Evolutionary conservation across 2,888 invertebrate genomes (phyloP).

Genomic region (Xestobium rufovillosum): DNA sequence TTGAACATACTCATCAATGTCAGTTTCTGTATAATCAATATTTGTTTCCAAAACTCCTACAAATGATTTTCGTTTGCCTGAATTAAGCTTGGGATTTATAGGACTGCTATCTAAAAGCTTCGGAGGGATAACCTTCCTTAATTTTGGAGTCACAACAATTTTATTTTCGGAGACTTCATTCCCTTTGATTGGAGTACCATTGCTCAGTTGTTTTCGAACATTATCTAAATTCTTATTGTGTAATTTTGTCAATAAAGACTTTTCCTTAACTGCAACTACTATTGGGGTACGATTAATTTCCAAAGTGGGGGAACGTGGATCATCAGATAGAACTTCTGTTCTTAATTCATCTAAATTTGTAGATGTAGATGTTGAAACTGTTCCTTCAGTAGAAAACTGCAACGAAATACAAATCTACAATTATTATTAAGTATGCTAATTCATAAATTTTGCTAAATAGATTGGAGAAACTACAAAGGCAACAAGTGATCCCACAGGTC

Average conservation of each 20-base stretch:
- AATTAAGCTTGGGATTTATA: conserved; percentile 32
- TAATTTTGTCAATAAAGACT: conserved; percentile 25
- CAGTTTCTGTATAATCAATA: conserved; percentile 52
- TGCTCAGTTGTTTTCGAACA: conserved; percentile 18
- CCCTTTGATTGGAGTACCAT: conserved; percentile 40
- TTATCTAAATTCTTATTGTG: conserved; percentile 39
- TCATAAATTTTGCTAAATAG: too few relatives aligned
- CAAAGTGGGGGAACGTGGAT: conserved; percentile 53
- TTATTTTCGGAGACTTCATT: too few relatives aligned
- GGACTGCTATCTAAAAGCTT: conserved; percentile 36
- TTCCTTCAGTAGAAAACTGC: too few relatives aligned
- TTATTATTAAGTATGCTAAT: too few relatives aligned
- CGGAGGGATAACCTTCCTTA: conserved; percentile 37
- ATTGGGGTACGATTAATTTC: conserved; percentile 57
- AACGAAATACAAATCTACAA: too few relatives aligned
- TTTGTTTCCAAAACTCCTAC: conserved; percentile 52
- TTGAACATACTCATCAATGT: conserved; percentile 34
- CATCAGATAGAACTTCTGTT: conserved; percentile 28
- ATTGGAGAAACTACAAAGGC: too few relatives aligned
- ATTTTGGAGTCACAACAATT: too few relatives aligned
- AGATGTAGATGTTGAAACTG: too few relatives aligned
- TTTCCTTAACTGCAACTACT: conserved; percentile 24
- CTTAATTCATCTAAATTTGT: too few relatives aligned
- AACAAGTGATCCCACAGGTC: too few relatives aligned
- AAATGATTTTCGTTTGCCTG: conserved; percentile 39